These are phyloP conservation scores for Chinchilla lanigera DNA, from an alignment of 2,113 vertebrate species.

Conservation along the genomic window DNA sequence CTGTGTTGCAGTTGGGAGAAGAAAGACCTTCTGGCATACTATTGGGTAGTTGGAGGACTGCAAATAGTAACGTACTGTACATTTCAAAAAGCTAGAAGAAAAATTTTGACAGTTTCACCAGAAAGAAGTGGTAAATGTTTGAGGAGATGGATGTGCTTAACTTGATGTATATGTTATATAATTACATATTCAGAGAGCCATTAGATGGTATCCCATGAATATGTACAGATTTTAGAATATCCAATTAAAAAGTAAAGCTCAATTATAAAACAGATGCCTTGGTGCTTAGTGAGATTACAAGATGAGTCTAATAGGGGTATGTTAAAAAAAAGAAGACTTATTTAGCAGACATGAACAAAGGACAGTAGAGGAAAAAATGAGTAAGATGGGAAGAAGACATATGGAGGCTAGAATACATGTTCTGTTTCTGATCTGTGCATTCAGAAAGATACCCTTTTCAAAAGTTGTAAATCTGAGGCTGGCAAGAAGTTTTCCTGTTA, in stretches of 20 bases:
- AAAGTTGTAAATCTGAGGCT: background rate
- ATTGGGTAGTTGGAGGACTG: background rate
- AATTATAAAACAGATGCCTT: conserved; percentile 1
- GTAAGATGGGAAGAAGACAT: background rate
- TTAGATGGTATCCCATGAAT: background rate
- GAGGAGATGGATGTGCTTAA: background rate
- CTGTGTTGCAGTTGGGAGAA: background rate
- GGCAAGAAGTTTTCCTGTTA: conserved; percentile 14
- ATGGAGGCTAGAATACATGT: background rate
- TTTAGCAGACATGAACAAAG: background rate
- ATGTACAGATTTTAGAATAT: background rate
- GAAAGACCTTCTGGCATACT: background rate
- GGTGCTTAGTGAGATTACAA: conserved; percentile 49
- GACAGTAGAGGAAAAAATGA: background rate
- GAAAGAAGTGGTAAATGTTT: background rate
- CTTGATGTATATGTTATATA: background rate
- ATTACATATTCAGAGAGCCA: background rate
- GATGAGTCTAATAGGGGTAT: background rate
- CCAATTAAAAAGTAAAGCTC: background rate
- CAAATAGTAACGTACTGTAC: background rate
- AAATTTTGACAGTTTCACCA: background rate
- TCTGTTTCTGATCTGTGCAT: background rate
- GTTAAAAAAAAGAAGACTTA: background rate
- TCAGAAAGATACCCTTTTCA: background rate
- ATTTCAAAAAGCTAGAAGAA: background rate